Percentiles rank a stretch among this genome's conserved stretches.
These are phyloP conservation scores for Amphipyra tragopoginis DNA, from an alignment of 2,888 invertebrate species.

Conservation along the genomic window DNA sequence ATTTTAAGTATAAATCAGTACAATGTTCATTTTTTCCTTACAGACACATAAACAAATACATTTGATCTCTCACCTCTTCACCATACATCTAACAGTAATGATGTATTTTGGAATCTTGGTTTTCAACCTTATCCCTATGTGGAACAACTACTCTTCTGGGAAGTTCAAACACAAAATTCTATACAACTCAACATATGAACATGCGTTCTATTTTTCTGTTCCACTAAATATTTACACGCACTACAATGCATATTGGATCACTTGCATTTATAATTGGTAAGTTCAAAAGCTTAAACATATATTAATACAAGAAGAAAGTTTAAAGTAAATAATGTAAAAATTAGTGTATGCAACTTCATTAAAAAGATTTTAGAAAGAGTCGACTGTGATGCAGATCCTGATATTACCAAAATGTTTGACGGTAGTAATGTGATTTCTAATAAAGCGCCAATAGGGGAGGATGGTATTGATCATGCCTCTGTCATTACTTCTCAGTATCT, in stretches of 20 bases:
- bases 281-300: slow-evolving; percentile 4
- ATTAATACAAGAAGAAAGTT: too few species aligned
- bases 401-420: too few species aligned
- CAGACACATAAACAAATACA: slow-evolving; percentile 26
- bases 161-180: slow-evolving; percentile 20
- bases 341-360: too few species aligned
- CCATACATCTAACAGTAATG: not conserved
- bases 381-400: too few species aligned
- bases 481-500: too few species aligned
- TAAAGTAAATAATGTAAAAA: too few species aligned
- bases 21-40: not conserved
- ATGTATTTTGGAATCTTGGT: not conserved
- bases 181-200: slow-evolving; percentile 39
- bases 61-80: slow-evolving; percentile 7
- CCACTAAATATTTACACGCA: slow-evolving; percentile 31
- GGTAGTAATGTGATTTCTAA: too few species aligned
- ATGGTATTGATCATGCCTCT: too few species aligned
- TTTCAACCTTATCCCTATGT: slow-evolving; percentile 30
- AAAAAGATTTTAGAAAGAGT: too few species aligned
- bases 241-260: slow-evolving; percentile 29
- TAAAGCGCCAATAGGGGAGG: too few species aligned
- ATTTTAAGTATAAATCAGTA: too few species aligned
- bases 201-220: slow-evolving; percentile 28
- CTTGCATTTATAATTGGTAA: slow-evolving; percentile 32
- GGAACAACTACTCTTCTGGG: slow-evolving; percentile 24